A percentile compares a stretch with the other conserved stretches of the same genome.
These are phyloP conservation scores for Stegana nigrithorax DNA, from an alignment of 2,888 invertebrate species.

Conservation along the genomic window DNA sequence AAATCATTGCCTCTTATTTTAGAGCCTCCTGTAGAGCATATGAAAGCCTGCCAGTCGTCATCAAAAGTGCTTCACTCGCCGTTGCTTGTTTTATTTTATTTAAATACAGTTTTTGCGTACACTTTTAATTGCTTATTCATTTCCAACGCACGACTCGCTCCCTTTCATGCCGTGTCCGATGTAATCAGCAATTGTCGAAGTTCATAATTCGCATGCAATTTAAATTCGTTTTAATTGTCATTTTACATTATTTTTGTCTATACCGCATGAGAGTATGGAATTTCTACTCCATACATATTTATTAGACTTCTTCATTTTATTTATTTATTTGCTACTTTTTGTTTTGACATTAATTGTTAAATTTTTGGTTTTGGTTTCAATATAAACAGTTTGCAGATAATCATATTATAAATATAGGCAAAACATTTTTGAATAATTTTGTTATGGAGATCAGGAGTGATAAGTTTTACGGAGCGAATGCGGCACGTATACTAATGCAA, in stretches of 20 bases:
- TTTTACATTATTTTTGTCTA: background rate
- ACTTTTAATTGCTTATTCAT: background rate
- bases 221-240: background rate
- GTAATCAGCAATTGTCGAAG: background rate
- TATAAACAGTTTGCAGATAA: no score
- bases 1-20: constrained; percentile 37
- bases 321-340: no score
- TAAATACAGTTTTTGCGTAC: background rate
- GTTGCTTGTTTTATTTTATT: background rate
- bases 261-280: background rate
- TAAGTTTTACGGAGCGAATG: no score
- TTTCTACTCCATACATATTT: background rate
- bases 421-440: no score
- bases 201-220: background rate
- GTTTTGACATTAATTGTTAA: no score
- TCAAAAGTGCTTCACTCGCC: background rate
- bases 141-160: background rate
- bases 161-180: background rate
- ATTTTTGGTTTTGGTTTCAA: no score
- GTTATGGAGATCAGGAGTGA: no score
- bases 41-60: constrained; percentile 29
- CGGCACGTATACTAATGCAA: no score
- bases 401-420: background rate
- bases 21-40: no score
- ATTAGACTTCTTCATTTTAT: no score